Conservation (phyloP, 2,797 vertebrate genomes). For the Orestias chungarensis region DNA sequence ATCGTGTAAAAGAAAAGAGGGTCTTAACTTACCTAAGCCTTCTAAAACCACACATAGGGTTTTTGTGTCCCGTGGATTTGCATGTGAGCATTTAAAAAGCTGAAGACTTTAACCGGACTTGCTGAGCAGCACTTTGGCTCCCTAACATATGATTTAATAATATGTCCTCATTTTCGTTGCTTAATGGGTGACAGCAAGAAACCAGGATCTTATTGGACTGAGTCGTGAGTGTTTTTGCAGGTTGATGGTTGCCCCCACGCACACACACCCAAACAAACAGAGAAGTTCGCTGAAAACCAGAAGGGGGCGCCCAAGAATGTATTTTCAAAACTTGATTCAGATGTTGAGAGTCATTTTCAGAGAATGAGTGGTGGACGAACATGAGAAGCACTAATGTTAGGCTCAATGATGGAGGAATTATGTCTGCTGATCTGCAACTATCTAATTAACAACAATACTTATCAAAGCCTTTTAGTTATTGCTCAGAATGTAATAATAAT, state of each 20-base stretch:
- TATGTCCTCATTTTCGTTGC: constrained; percentile 55
- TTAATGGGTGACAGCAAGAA: constrained; percentile 35
- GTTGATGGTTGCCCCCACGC: not conserved
- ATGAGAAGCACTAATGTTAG: not conserved
- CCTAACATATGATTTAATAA: constrained; percentile 48
- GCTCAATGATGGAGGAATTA: not conserved
- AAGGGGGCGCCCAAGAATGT: constrained; percentile 75
- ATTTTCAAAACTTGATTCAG: constrained; percentile 26
- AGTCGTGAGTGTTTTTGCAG: constrained; percentile 6
- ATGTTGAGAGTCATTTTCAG: not conserved
- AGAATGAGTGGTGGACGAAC: not conserved
- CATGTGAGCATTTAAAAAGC: constrained; percentile 47
- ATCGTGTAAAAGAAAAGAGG: constrained; percentile 62
- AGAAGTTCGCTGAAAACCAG: constrained; percentile 40
- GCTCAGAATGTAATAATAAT: not conserved
- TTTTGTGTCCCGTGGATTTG: constrained; percentile 45
- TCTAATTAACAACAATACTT: not conserved
- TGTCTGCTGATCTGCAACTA: not conserved
- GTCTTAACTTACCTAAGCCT: constrained; percentile 47
- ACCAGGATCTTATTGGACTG: constrained; percentile 17
- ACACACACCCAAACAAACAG: not conserved
- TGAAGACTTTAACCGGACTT: constrained; percentile 57
- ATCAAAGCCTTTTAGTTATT: not conserved
- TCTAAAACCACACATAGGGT: constrained; percentile 36
- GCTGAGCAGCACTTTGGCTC: constrained; percentile 39